Conservation (phyloP, 2,888 invertebrate genomes). For the Hypolimnas misippus region DNA sequence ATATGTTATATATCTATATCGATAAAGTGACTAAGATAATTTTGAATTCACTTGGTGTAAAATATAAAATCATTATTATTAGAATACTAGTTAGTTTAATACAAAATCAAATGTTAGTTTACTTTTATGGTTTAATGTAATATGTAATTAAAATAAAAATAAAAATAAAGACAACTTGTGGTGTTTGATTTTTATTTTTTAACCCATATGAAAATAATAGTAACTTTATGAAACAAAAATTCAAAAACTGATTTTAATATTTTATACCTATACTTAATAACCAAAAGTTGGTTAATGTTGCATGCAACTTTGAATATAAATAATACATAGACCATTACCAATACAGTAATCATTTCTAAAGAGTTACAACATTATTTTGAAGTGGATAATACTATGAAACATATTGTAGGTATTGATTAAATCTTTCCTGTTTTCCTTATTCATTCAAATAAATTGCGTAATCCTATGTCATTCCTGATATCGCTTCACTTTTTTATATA, state of each 20-base stretch:
- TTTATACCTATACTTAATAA: background rate
- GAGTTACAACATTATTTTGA: background rate
- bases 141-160: background rate
- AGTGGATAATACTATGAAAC: slow-evolving; percentile 2
- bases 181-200: slow-evolving; percentile 7
- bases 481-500: background rate
- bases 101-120: background rate
- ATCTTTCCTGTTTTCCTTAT: background rate
- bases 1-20: background rate
- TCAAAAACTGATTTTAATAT: slow-evolving; percentile 10
- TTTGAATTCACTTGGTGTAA: background rate
- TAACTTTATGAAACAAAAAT: too few species aligned
- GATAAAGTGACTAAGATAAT: background rate
- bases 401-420: background rate
- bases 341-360: too few species aligned
- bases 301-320: background rate
- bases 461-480: background rate
- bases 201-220: background rate
- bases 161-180: background rate
- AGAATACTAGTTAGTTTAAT: slow-evolving; percentile 4
- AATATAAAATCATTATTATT: background rate
- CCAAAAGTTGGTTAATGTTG: background rate
- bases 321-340: too few species aligned
- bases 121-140: slow-evolving; percentile 6
- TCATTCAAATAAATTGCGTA: background rate